Percentiles rank a stretch among this genome's conserved stretches.
These are phyloP conservation scores for Meloidogyne exigua DNA, from an alignment of 1,140 invertebrate genomes.

Conservation along the genomic window DNA sequence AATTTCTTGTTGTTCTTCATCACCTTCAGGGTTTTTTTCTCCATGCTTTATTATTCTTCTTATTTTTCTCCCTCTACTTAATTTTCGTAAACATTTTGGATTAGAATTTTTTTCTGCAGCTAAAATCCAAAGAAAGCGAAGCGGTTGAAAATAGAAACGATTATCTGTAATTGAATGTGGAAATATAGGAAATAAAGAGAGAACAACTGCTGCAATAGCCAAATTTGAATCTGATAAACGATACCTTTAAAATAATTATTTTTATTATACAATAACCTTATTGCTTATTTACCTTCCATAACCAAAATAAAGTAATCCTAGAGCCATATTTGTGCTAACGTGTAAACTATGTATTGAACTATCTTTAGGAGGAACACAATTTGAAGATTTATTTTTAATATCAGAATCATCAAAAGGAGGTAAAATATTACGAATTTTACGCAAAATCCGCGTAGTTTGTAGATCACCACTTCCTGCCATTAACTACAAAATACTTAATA, in stretches of 20 bases:
- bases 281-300: slow-evolving; percentile 40
- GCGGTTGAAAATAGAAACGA: slow-evolving; percentile 43
- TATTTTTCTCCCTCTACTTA: slow-evolving; percentile 2
- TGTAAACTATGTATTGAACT: slow-evolving; percentile 38
- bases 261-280: background rate
- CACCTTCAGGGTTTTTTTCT: background rate
- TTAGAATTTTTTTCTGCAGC: slow-evolving; percentile 33
- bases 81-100: background rate
- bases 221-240: slow-evolving; percentile 37
- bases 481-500: slow-evolving; percentile 26
- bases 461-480: slow-evolving; percentile 52
- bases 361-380: slow-evolving; percentile 27
- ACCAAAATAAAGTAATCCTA: slow-evolving; percentile 46
- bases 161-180: slow-evolving; percentile 46
- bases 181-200: slow-evolving; percentile 46
- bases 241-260: slow-evolving; percentile 26
- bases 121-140: slow-evolving; percentile 46
- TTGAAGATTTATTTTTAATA: slow-evolving; percentile 13
- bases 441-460: slow-evolving; percentile 22
- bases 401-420: background rate
- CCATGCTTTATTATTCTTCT: background rate
- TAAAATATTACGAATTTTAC: slow-evolving; percentile 42
- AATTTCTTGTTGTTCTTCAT: background rate
- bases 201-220: slow-evolving; percentile 37
- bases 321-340: slow-evolving; percentile 39